Base-by-base conservation (phyloP, 53 echinoderm and acorn worm genomes). In the Zoroaster sp. region DNA sequence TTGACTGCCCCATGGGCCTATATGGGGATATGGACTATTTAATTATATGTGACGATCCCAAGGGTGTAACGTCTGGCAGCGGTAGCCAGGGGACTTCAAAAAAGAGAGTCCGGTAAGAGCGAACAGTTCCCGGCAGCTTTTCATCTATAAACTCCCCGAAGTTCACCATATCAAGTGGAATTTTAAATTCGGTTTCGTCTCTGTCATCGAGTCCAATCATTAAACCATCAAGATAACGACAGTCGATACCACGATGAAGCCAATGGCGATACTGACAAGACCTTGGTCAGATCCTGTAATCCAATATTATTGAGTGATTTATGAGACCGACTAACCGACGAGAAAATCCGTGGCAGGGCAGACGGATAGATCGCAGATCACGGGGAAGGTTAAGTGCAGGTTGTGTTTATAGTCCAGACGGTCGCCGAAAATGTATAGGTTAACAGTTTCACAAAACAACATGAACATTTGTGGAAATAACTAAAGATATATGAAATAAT, bases 221-320 rank as follows among this genome's bases (percentile, higher is more conserved):
- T 78, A 63, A 63, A 54, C 52, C 35, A n/a, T 53, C 36, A 80
- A 66, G 66, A 31, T 80, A 38, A 65, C 45, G 82, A 82, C 68
- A 68, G 31, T 14, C 44, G 17, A 66, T 82, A 82, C 31, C 39
- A 45, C 34, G 45, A 76, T 51, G 21, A 34, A 31, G 78, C 68
- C 66, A 5, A 5, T 3, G 85, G 85, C 85, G 28, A 37, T 30
- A 46, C 71, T 59, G 63, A 59, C 85, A 32, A 85, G 71, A 71
- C 85, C 85, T 85, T 38, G 85, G 17, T 28, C 8, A 8, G 32
- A 71, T 35, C 71, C 85, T 10, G 85, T 70, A 20, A 71, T 37
- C 71, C 71, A 71, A 71, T 37, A 71, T 37, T 28, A 35, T 71
- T 35, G 71, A 71, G 37, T 71, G 71, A 71, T 71, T 71, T 71